phyloP scores from a whole-genome alignment of 2,888 invertebrate genomes.

The Omphaloscelis lunosa region DNA sequence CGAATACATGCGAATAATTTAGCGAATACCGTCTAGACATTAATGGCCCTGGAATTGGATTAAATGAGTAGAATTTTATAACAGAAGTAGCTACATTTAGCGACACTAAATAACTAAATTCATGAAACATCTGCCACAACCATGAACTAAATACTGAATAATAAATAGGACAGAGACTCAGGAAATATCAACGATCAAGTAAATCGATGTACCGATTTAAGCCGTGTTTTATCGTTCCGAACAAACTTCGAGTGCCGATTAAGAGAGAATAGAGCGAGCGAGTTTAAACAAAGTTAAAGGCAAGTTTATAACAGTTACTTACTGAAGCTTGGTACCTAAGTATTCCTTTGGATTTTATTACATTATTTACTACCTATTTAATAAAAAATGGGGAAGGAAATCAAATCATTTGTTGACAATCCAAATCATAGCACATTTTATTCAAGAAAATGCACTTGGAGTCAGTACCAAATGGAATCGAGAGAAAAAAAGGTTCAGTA shows the following conservation, averaged over 20 bases:
- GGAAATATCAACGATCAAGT: slow-evolving; percentile 59
- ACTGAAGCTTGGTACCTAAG: slow-evolving; percentile 28
- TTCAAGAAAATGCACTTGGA: not conserved
- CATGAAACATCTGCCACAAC: slow-evolving; percentile 28
- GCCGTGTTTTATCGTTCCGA: slow-evolving; percentile 61
- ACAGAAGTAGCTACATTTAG: slow-evolving; percentile 47
- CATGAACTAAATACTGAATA: slow-evolving; percentile 38
- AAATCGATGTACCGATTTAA: slow-evolving; percentile 63
- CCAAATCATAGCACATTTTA: not conserved
- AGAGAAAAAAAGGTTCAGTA: not conserved
- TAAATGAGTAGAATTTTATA: slow-evolving; percentile 55
- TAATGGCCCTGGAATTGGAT: slow-evolving; percentile 68
- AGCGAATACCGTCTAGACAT: slow-evolving; percentile 69
- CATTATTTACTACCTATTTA: slow-evolving; percentile 26
- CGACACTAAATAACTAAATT: slow-evolving; percentile 21
- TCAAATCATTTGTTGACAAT: not conserved
- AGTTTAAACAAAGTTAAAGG: slow-evolving; percentile 63
- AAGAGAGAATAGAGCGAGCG: slow-evolving; percentile 60
- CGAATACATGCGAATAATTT: slow-evolving; percentile 66
- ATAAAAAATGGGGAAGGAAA: slow-evolving; percentile 16
- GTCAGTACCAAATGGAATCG: not conserved
- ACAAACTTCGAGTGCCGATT: slow-evolving; percentile 62
- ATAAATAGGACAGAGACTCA: slow-evolving; percentile 48
- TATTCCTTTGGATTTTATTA: slow-evolving; percentile 41
- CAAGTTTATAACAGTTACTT: slow-evolving; percentile 55